Base-by-base conservation (phyloP, 2,888 invertebrate species). In the Pristionchus maxplancki region DNA sequence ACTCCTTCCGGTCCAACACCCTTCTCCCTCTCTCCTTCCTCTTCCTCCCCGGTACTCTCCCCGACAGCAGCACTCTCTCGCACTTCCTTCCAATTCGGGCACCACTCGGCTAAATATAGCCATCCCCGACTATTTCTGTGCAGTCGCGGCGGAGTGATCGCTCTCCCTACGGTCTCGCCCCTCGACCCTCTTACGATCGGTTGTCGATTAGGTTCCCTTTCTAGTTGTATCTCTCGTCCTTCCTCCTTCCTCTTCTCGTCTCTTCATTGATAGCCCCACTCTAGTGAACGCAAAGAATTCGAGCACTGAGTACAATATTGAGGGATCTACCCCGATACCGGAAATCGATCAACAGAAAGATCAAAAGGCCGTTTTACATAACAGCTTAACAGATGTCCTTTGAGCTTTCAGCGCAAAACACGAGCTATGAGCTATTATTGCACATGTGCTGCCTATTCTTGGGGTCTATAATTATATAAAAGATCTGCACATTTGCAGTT, bases 171-270 rank as follows among this genome's bases (percentile, higher is more conserved):
- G 31, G 24, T 81, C 81, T 81, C 44, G 11, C 28, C 40, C 40
- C 71, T 37, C 71, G 37, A 71, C 71, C 78, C n/a, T 78, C 48
- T 44, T 78, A 78, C 78, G 78, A 44, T 44, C 44, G 78, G 78
- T 24, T 82, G 53, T 50, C 82, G 82, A 82, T 82, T 58, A 53
- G 53, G 82, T 82, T 82, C 82, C 50, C 82, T 53, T 20, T 50
- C 82, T 58, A 82, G 50, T 58, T 82, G 50, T 58, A 53, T 58
- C 82, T 28, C 82, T 58, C 53, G 20, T n/a, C 44, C 44, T 44
- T 24, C 28, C 78, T 37, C 82, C 11, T 8, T 11, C 34, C 17
- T n/a, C 20, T 34, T 48, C 50, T 24, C 50, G 28, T 50, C 48
- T 50, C 81, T 82, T 3, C 53, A 50, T 5, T 82, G 53, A 53